Conservation (phyloP, 2,113 vertebrate genomes). For the Tenebrosternarchus preto region DNA sequence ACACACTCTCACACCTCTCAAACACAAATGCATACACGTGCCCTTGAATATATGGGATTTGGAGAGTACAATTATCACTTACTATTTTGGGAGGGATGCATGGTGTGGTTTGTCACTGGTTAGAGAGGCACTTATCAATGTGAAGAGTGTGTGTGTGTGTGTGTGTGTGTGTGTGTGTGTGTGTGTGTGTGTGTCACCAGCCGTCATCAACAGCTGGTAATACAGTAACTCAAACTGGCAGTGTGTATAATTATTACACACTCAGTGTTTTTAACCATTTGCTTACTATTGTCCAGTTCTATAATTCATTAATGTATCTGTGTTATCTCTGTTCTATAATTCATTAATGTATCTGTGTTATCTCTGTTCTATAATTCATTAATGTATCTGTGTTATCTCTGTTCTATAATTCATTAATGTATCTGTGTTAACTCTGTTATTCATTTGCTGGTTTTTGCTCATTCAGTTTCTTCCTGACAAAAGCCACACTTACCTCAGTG, state of each 20-base stretch:
- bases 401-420: neutral
- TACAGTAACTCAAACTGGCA: neutral
- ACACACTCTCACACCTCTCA: neutral
- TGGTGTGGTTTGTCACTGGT: neutral
- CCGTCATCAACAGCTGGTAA: neutral
- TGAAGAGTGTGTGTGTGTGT: slow-evolving; percentile 7
- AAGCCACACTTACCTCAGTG: neutral
- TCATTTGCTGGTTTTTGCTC: neutral
- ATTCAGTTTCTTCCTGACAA: neutral
- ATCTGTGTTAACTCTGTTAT: neutral
- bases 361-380: neutral
- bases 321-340: neutral
- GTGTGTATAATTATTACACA: no score
- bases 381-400: neutral
- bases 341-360: neutral
- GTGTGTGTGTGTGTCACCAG: neutral
- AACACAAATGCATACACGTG: neutral
- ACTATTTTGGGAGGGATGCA: neutral
- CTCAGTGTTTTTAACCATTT: no score
- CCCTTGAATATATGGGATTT: neutral
- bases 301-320: neutral
- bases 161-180: neutral
- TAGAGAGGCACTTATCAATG: neutral
- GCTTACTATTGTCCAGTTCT: no score
- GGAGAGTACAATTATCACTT: neutral